Conservation (phyloP, 2,888 invertebrate genomes). For the Bugula neritina region DNA sequence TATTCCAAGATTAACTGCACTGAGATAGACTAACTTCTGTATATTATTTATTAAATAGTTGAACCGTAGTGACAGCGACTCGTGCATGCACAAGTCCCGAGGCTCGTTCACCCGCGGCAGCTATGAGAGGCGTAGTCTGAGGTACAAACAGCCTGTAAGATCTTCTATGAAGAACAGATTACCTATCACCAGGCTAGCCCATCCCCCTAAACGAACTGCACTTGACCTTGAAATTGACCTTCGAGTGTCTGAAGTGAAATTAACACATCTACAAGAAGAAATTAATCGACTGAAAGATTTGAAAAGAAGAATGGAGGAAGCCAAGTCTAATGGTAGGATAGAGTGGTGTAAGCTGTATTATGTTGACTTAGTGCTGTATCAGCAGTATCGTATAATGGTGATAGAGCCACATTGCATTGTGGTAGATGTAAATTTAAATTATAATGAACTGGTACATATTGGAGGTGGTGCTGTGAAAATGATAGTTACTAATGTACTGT, state of each 20-base stretch:
- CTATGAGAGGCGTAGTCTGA: constrained; percentile 79
- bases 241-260: constrained; percentile 79
- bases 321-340: constrained; percentile 58
- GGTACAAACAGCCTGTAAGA: constrained; percentile 56
- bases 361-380: no score
- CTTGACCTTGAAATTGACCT: constrained; percentile 85
- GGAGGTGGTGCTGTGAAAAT: no score
- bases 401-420: no score
- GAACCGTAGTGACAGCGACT: constrained; percentile 93
- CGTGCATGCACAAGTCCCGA: constrained; percentile 69
- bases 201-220: constrained; percentile 62
- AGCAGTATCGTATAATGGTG: no score
- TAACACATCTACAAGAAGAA: constrained; percentile 77
- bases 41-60: no score
- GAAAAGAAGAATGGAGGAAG: constrained; percentile 72
- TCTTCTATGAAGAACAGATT: constrained; percentile 3
- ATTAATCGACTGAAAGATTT: constrained; percentile 73
- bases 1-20: no score
- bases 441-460: no score
- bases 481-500: no score
- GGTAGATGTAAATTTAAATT: no score
- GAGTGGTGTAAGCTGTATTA: not conserved
- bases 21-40: no score
- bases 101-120: constrained; percentile 84
- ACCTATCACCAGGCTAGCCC: not conserved